Base-by-base conservation (phyloP, 1,140 invertebrate species). In the Rhysida immarginata region DNA sequence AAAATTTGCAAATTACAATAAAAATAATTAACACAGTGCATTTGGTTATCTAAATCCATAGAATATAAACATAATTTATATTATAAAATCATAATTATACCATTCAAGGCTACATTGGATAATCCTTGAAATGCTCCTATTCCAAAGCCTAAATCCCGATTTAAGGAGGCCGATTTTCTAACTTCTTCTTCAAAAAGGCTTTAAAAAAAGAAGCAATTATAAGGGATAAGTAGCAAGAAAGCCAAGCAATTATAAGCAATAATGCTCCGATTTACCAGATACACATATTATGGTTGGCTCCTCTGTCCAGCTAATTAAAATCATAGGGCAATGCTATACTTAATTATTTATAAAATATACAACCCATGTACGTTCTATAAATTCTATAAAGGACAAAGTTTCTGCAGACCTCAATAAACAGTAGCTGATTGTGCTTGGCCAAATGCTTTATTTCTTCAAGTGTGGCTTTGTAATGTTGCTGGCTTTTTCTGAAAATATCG, bases 81-180 rank as follows among this genome's bases (percentile, higher is more conserved):
- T n/a, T n/a, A n/a, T n/a, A n/a, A n/a, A n/a, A n/a, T n/a, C n/a
- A n/a, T n/a, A n/a, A n/a, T n/a, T n/a, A 54, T 60, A 70, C 72
- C 72, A 69, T 79, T 78, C 21, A 79, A 61, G 56, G 74, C 74
- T n/a, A 78, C 60, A 63, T 78, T 78, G 2, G 72, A 66, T 11
- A 73, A 58, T 18, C 78, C 78, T 68, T 83, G 81, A 69, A 96
- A 96, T 26, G 89, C 60, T 2, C 87, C 92, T 62, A 96, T 93
- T 21, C 91, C 92, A 55, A 86, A 69, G 43, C 90, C 91, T n/a
- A 97, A 72, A 61, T 77, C 73, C 66, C 86, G 80, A 61, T 87
- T 87, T 18, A 93, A 69, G 2, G 69, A 64, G 8, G 81, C 77
- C 0, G 87, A 80, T 59, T 78, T 71, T 14, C 84, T 75, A 11